Evolutionary conservation across 35 echinoderm and acorn worm species (phyloP), one percentile per base, ranked within the genome.

Genomic region (Stichopus chloronotus): DNA sequence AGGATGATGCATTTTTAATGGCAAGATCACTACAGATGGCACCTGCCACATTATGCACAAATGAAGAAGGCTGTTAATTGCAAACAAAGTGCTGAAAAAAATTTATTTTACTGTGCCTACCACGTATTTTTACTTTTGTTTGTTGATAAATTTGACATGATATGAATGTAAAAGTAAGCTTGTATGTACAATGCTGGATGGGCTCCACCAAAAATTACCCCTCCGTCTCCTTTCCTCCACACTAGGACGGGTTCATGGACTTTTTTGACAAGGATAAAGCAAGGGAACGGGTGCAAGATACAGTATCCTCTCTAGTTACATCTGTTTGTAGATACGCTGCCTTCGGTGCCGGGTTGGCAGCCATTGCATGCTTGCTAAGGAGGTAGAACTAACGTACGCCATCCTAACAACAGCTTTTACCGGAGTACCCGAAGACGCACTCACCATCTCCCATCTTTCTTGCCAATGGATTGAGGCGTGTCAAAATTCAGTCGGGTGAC

Each of bases 261-360:
- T 97, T 97, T 92, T 97, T 97, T 93, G 96, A 97, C 77, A 88
- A 88, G 57, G 96, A 97, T 91, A 96, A 92, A 90, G 93, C 93
- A 19, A 94, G 87, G 79, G 93, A 94, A 76, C 93, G 83, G 58
- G 94, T 94, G 55, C 86, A 92, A 60, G 96, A 97, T 65, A 97
- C 96, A n/a, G 94, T 97, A 16, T 89, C 96, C 25, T 94, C 91
- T 19, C 89, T 97, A 56, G 83, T 95, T 79, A 95, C 94, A 22
- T 95, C 93, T 10, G 93, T 94, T 59, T 97, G 96, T 92, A 92
- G 92, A 88, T 95, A 92, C 63, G 96, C 94, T 53, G 96, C 92
- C 43, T 93, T 97, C 87, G 96, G 96, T 56, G 96, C 96, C n/a
- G 96, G 93, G 19, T 30, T 97, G 22, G 96, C 94, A 65, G 93